phyloP scores from a whole-genome alignment of 2,888 invertebrate genomes.

The Lasioglossum oenotherae region DNA sequence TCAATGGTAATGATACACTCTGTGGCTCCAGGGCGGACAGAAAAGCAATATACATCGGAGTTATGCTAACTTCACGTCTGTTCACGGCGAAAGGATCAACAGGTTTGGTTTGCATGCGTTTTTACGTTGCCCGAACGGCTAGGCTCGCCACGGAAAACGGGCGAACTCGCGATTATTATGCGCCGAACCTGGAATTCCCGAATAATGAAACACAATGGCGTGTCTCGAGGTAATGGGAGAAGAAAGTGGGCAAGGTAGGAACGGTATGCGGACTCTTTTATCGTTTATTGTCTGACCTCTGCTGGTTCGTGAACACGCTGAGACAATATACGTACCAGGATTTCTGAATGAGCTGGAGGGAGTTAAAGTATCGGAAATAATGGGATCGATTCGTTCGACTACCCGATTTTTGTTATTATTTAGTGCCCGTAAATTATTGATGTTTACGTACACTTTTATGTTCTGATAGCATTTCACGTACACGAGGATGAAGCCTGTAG shows the following conservation, averaged over 20 bases:
- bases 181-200: slow-evolving; percentile 52
- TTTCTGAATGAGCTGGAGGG: neutral
- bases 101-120: slow-evolving; percentile 46
- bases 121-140: slow-evolving; percentile 45
- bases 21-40: slow-evolving; percentile 42
- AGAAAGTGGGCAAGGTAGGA: slow-evolving; percentile 19
- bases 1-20: neutral
- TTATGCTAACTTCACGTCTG: slow-evolving; percentile 79
- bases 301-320: slow-evolving; percentile 21
- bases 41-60: slow-evolving; percentile 73
- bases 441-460: neutral
- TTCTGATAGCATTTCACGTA: neutral
- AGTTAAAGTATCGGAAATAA: neutral
- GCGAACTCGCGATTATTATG: slow-evolving; percentile 50
- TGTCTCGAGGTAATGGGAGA: slow-evolving; percentile 15
- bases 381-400: neutral
- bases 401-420: neutral
- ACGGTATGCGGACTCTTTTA: slow-evolving; percentile 27
- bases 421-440: neutral
- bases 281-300: slow-evolving; percentile 24
- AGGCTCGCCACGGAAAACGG: slow-evolving; percentile 51
- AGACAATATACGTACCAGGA: neutral
- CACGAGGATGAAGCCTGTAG: too few relatives aligned
- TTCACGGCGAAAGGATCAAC: slow-evolving; percentile 58
- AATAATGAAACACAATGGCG: slow-evolving; percentile 56